phyloP scores from a whole-genome alignment of 2,888 invertebrate species.

The Schizotus pectinicornis region DNA sequence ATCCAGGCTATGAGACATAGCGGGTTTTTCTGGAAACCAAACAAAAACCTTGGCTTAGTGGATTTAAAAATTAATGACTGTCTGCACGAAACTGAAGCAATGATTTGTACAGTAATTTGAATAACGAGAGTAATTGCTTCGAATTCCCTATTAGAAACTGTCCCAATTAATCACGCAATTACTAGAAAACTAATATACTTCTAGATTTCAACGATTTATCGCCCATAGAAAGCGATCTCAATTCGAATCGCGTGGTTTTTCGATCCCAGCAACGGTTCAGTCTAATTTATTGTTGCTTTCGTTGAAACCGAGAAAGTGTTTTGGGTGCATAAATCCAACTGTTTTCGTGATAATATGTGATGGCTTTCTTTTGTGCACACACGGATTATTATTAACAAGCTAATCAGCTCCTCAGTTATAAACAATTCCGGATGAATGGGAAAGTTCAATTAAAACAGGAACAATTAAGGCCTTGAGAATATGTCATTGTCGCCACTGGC shows the following conservation, averaged over 20 bases:
- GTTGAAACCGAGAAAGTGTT: slow-evolving; percentile 27
- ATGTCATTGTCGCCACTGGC: not conserved
- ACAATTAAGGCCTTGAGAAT: not conserved
- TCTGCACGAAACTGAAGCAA: not conserved
- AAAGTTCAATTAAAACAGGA: not conserved
- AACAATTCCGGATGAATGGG: not conserved
- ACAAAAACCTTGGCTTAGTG: slow-evolving; percentile 2
- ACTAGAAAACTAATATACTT: not conserved
- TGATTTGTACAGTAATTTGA: too few species aligned
- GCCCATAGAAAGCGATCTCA: too few species aligned
- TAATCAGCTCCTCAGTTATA: not conserved
- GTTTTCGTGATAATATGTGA: not conserved
- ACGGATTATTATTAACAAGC: not conserved
- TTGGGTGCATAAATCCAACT: not conserved
- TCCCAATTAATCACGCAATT: not conserved
- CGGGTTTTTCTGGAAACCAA: slow-evolving; percentile 58
- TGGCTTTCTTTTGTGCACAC: slow-evolving; percentile 6
- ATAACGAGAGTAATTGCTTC: not conserved
- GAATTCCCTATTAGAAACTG: not conserved
- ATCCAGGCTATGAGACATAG: slow-evolving; percentile 62
- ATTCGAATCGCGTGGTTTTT: too few species aligned
- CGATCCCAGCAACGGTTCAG: not conserved
- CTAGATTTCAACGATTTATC: not conserved
- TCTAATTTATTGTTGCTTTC: slow-evolving; percentile 13
- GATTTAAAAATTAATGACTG: not conserved